Base-by-base conservation (phyloP, 2,888 invertebrate species). In the Ischnura elegans region DNA sequence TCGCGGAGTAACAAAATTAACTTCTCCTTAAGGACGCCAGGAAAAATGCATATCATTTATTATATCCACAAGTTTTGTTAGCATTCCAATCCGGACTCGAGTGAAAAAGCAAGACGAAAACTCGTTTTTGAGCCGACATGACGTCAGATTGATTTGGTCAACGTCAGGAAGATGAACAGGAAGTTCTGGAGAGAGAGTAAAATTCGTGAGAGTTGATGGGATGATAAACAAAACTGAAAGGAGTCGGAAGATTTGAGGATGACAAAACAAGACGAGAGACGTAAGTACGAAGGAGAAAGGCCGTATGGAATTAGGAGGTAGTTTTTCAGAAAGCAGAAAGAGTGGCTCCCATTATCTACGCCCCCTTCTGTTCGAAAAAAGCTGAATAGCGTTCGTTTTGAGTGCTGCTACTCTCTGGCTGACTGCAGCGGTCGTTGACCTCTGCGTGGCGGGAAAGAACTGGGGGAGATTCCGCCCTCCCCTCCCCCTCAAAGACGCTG, bases 351-450 rank as follows among this genome's bases (percentile, higher is more conserved):
- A 76, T 76, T 36, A 76, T 76, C 76, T 76, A 36, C 76, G 76
- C 76, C 76, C 76, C 76, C 76, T 76, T 76, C 51, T 76, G 76
- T 10, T 3, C 76, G 76, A 76, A 76, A 76, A 76, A 76, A 76
- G 61, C 61, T 61, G n/a, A 61, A 61, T 25, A 61, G 76, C 76
- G 76, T 76, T 76, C 76, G 36, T 76, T 76, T 76, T 76, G 76
- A 36, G 36, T 76, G 76, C 36, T n/a, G 76, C 76, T 76, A 6
- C 76, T 16, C 29, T n/a, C 66, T 36, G 8, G 25, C 36, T n/a
- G 29, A 19, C 8, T 19, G 51, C 19, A 13, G 36, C n/a, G 36
- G 76, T 76, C 76, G 5, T 76, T 36, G 76, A 76, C 76, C 76
- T 76, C n/a, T 36, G 36, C 0, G 76, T 36, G 76, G 76, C 2